Percentiles rank a stretch among this genome's conserved stretches.
Evolutionary conservation across 2,888 invertebrate genomes (phyloP).

Genomic region (Lasioglossum lativentre): DNA sequence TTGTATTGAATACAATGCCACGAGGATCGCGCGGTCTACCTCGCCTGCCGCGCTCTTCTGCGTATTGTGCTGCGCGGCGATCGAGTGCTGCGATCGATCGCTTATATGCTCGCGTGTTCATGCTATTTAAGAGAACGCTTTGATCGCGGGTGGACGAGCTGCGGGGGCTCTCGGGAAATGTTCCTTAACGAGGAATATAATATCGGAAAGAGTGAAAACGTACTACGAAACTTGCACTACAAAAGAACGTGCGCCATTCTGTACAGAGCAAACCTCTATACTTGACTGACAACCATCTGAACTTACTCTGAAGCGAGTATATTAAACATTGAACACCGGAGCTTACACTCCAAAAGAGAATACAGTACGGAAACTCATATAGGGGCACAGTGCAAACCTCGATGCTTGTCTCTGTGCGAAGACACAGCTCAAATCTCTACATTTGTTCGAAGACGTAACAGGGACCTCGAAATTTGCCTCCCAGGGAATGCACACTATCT

Average conservation of each 20-base stretch:
- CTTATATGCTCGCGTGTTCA: neutral
- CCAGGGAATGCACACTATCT: neutral
- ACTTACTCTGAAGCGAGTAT: neutral
- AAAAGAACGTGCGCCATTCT: too few species aligned
- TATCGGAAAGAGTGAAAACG: neutral
- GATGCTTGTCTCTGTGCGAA: neutral
- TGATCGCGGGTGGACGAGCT: neutral
- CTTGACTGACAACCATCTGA: neutral
- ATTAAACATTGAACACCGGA: neutral
- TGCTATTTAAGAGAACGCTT: neutral
- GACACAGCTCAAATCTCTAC: too few species aligned
- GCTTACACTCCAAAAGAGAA: neutral
- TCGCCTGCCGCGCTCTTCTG: neutral
- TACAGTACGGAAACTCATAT: neutral
- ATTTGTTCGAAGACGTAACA: too few species aligned
- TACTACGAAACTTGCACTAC: too few species aligned
- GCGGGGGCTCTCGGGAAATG: neutral
- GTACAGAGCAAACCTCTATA: neutral
- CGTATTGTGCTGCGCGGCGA: neutral
- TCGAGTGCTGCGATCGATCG: conserved; percentile 13
- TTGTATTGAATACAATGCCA: conserved; percentile 51
- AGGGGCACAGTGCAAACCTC: neutral
- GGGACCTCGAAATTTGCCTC: neutral
- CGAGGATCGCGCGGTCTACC: conserved; percentile 29
- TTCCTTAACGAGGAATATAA: too few species aligned